Base-by-base conservation (phyloP, 2,113 vertebrate species). In the Damaliscus lunatus region DNA sequence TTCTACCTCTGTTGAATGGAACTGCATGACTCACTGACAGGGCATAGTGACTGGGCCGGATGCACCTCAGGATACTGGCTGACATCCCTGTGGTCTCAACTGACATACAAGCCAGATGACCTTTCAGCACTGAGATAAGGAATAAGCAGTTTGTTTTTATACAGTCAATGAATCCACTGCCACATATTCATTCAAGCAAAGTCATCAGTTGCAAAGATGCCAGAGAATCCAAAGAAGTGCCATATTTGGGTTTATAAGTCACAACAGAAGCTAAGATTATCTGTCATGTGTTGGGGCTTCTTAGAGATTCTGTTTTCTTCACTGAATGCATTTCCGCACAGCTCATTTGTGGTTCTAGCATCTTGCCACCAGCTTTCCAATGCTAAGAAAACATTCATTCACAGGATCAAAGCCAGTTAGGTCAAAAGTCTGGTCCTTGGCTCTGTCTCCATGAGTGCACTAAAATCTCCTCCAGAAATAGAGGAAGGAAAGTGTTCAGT, bases 1-100 rank as follows among this genome's bases (percentile, higher is more conserved):
- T 97, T 88, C 91, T 94, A 81, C 97, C 0, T 0, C 94, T 90
- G 50, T 91, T 93, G 98, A 92, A 98, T 98, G 96, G 93, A 98
- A 97, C 94, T 89, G 91, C 97, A 71, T 83, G 36, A 92, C 93
- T 98, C 71, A 36, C 52, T 87, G 87, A 96, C 64, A 97, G 97
- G 96, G 93, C 91, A 96, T 87, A 92, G 85, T 95, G 82, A 95
- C 96, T 62, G 33, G 43, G 83, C 83, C 96, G 98, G 98, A 98
- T 91, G 53, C 62, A 92, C 88, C 78, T 55, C 53, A 98, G 93
- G 94, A 96, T 92, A 92, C 33, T 95, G 81, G 57, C 96, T 96
- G 95, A 36, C 60, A 92, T 93, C 94, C 89, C 40, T 84, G 81
- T 97, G 59, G 83, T 98, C 96, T 96, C 0, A 1, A 9, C 48